Percentiles rank a stretch among this genome's conserved stretches.
Conservation (phyloP, 2,113 vertebrate genomes). For the Brachypteracias leptosomus region DNA sequence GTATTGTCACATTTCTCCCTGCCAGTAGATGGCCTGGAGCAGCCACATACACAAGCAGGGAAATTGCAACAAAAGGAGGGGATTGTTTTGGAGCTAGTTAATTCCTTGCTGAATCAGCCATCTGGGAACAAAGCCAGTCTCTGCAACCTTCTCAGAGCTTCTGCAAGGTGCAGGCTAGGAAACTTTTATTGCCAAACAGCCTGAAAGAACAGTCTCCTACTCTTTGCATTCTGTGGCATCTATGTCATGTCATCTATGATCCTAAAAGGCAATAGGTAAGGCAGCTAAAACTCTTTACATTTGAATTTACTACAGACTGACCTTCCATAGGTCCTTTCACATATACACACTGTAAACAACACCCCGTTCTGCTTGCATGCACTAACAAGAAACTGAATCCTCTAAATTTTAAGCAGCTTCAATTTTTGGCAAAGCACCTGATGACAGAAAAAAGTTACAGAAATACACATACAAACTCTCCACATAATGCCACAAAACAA, state of each 20-base stretch:
- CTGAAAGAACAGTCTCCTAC: neutral
- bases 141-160: neutral
- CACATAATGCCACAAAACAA: neutral
- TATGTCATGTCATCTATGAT: neutral
- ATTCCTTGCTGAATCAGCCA: constrained; percentile 16
- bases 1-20: neutral
- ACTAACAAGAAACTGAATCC: neutral
- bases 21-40: neutral
- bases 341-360: neutral
- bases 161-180: constrained; percentile 27
- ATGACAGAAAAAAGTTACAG: neutral
- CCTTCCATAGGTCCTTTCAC: neutral
- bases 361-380: neutral
- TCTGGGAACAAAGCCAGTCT: constrained; percentile 2
- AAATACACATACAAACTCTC: constrained; percentile 19
- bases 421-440: constrained; percentile 39
- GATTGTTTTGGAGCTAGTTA: neutral
- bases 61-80: neutral
- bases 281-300: neutral
- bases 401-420: neutral
- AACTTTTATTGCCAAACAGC: neutral
- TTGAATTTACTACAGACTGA: neutral
- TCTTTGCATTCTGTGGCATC: neutral
- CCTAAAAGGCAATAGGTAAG: neutral
- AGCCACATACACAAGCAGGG: neutral